Conservation (phyloP, 1,140 invertebrate genomes). For the Lucilia sericata region DNA sequence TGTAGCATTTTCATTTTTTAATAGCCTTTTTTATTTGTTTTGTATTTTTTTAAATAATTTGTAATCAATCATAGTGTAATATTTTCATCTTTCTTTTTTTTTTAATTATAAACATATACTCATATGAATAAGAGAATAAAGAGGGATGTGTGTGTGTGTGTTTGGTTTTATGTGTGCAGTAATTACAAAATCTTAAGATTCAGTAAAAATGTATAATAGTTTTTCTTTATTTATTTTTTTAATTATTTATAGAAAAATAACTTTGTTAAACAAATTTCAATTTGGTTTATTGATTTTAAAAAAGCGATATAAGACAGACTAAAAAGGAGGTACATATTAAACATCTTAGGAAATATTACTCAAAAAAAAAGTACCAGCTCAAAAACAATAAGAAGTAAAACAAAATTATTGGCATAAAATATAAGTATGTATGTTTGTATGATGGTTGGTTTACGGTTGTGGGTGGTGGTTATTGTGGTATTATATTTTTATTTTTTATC, state of each 20-base stretch:
- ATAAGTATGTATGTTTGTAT: too few species aligned
- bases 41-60: neutral
- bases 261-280: neutral
- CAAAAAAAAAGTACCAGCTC: too few species aligned
- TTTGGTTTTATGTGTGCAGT: neutral
- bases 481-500: too few species aligned
- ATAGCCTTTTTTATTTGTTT: conserved; percentile 9
- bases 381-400: too few species aligned
- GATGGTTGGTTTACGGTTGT: too few species aligned
- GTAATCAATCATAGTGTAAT: neutral
- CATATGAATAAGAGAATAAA: neutral
- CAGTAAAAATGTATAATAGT: too few species aligned
- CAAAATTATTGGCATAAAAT: too few species aligned
- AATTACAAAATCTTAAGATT: neutral
- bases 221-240: too few species aligned
- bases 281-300: conserved; percentile 26
- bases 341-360: too few species aligned
- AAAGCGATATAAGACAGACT: neutral
- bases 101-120: neutral
- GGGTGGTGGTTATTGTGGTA: too few species aligned
- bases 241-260: neutral
- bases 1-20: neutral
- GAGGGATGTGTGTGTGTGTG: neutral
- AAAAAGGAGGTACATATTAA: too few species aligned
- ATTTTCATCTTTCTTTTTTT: conserved; percentile 1